A percentile compares a stretch with the other conserved stretches of the same genome.
phyloP scores from a whole-genome alignment of 2,113 vertebrate species.

The Centropus bengalensis region DNA sequence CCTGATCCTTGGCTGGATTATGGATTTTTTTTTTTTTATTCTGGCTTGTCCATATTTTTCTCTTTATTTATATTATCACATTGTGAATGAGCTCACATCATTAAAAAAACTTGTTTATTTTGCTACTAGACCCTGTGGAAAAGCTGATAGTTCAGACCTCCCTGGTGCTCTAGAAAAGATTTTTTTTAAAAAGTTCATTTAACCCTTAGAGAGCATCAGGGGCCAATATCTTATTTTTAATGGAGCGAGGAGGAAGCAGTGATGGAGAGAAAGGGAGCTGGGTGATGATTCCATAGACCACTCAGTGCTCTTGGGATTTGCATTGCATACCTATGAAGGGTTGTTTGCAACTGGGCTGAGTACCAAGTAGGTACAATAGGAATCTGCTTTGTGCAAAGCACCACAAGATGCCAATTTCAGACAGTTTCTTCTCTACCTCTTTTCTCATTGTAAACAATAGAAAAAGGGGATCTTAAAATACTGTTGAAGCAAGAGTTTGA shows the following conservation, averaged over 20 bases:
- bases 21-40: background rate
- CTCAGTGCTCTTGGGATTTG: background rate
- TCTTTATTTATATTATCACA: background rate
- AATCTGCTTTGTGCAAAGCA: background rate
- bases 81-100: background rate
- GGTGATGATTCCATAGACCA: background rate
- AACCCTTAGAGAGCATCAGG: background rate
- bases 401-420: background rate
- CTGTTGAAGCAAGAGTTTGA: background rate
- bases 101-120: background rate
- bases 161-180: background rate
- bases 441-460: background rate
- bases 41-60: background rate
- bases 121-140: background rate
- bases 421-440: background rate
- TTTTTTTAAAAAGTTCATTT: background rate
- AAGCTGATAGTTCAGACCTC: rapidly evolving
- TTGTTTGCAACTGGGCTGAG: background rate
- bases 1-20: background rate
- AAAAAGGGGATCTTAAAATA: background rate
- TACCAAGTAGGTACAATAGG: too few relatives aligned
- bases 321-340: background rate
- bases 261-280: background rate
- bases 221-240: background rate
- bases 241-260: background rate